A percentile compares a stretch with the other conserved stretches of the same genome.
These are phyloP conservation scores for Capreolus pygargus DNA, from an alignment of 2,113 vertebrate genomes.

Conservation along the genomic window DNA sequence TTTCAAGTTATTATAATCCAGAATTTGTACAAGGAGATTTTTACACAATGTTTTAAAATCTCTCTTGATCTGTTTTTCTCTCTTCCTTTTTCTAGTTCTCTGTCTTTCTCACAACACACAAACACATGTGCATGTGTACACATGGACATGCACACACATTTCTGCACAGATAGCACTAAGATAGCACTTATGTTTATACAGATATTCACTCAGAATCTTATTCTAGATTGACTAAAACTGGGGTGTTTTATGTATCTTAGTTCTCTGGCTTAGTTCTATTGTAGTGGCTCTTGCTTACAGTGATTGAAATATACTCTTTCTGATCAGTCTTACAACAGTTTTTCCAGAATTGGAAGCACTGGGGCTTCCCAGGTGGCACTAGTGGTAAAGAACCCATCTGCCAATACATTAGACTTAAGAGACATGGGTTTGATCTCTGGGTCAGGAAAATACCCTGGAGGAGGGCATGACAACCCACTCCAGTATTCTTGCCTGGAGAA, in stretches of 20 bases:
- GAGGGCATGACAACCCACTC: not conserved
- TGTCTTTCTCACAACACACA: not conserved
- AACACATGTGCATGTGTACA: not conserved
- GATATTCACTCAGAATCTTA: not conserved
- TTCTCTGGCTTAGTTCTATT: not conserved
- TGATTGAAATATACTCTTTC: not conserved
- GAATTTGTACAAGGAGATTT: not conserved
- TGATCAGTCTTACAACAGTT: not conserved
- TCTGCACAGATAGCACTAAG: not conserved
- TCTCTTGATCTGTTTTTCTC: not conserved
- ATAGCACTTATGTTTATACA: not conserved
- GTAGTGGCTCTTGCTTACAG: not conserved
- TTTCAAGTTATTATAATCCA: constrained; percentile 23
- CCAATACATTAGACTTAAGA: not conserved
- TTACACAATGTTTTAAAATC: not conserved
- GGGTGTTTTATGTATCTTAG: not conserved
- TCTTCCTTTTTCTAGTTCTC: not conserved
- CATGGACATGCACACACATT: not conserved
- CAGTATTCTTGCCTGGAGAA: not conserved
- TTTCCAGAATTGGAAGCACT: not conserved
- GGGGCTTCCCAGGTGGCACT: not conserved
- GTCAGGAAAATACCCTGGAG: not conserved
- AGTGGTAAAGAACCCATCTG: not conserved
- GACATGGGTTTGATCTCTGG: not conserved
- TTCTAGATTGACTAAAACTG: not conserved